phyloP scores from a whole-genome alignment of 2,797 vertebrate genomes.

The Podarcis siculus region DNA sequence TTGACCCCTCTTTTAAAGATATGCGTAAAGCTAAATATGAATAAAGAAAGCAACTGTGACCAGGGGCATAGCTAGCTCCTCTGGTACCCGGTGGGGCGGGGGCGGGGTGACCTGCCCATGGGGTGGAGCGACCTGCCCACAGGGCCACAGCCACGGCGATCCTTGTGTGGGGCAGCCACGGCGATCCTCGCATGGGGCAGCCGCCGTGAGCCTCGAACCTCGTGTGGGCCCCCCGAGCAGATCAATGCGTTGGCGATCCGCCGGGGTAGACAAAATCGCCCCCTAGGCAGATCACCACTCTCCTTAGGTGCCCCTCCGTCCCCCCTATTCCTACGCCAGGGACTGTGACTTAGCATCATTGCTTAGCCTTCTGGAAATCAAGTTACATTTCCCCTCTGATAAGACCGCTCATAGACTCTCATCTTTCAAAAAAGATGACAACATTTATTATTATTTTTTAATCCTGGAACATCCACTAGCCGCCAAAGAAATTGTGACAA shows the following conservation, averaged over 20 bases:
- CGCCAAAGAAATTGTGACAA: constrained; percentile 1
- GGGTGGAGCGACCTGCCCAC: fast-evolving
- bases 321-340: too few relatives aligned
- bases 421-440: not conserved
- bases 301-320: too few relatives aligned
- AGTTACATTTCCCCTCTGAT: not conserved
- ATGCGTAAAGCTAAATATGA: not conserved
- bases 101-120: too few relatives aligned
- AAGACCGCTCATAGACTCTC: not conserved
- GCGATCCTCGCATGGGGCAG: too few relatives aligned
- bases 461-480: not conserved
- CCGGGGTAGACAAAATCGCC: too few relatives aligned
- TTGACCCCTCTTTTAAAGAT: not conserved
- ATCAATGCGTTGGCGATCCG: fast-evolving
- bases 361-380: not conserved
- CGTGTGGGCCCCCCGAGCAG: too few relatives aligned
- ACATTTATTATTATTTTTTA: not conserved
- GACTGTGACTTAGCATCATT: not conserved
- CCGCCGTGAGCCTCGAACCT: too few relatives aligned
- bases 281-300: too few relatives aligned
- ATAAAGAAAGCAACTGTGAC: not conserved
- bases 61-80: too few relatives aligned
- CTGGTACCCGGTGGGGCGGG: too few relatives aligned
- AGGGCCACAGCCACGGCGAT: too few relatives aligned
- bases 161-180: too few relatives aligned